These are phyloP conservation scores for Platyrinchus mystaceus DNA, from an alignment of 2,797 vertebrate species.

Conservation along the genomic window DNA sequence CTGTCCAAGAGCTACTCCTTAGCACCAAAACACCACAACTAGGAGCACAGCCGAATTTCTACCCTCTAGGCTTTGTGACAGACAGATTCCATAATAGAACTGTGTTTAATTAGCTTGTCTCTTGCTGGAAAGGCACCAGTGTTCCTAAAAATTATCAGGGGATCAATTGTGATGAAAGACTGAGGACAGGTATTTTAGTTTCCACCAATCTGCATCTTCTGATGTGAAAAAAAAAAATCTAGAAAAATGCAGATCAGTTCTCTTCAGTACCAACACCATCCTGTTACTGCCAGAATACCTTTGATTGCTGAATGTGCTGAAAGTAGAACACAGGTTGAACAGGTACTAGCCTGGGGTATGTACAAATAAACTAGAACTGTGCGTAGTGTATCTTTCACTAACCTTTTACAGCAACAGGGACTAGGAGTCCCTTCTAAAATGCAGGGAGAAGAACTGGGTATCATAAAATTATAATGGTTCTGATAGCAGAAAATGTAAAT, in stretches of 20 bases:
- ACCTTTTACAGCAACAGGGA: neutral
- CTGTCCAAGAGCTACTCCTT: neutral
- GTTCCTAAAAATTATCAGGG: neutral
- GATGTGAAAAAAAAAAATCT: neutral
- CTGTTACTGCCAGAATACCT: neutral
- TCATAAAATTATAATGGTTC: neutral
- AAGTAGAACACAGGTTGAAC: neutral
- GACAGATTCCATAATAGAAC: neutral
- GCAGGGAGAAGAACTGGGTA: neutral
- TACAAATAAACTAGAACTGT: accelerated
- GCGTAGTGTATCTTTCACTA: neutral
- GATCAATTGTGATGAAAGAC: neutral
- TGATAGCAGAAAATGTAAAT: neutral
- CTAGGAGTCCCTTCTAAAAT: neutral
- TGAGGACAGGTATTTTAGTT: neutral
- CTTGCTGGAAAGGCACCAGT: neutral
- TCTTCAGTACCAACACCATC: neutral
- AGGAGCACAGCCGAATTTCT: neutral
- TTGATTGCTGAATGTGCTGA: neutral
- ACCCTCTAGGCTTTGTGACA: neutral
- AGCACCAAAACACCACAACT: accelerated
- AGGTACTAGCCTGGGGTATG: neutral
- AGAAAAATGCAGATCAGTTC: accelerated
- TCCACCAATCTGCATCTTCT: neutral
- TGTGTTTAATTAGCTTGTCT: neutral